Evolutionary conservation across 2,113 vertebrate genomes (phyloP).

Genomic region (Phocoena sinus): DNA sequence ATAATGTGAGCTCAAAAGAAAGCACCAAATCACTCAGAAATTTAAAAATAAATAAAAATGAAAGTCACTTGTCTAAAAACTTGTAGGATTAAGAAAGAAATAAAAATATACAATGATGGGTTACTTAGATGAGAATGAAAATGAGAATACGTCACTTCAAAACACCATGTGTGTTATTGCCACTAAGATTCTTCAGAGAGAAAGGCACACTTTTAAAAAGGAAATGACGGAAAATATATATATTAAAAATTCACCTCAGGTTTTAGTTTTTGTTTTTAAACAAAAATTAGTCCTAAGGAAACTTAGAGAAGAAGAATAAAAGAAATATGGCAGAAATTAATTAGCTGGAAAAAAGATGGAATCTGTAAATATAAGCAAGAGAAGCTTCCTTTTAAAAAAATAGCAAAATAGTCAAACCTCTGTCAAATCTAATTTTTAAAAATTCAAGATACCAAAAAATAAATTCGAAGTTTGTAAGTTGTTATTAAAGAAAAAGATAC

Average conservation of each 20-base stretch:
- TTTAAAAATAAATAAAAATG: neutral
- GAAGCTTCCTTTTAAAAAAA: neutral
- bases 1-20: neutral
- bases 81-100: neutral
- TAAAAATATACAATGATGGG: neutral
- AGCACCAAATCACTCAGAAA: neutral
- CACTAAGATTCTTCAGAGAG: neutral
- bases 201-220: neutral
- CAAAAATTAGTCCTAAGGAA: neutral
- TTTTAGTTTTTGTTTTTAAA: neutral
- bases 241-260: neutral
- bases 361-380: neutral
- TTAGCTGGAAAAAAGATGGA: neutral
- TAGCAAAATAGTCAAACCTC: neutral
- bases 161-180: rapidly evolving
- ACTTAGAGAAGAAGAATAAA: neutral
- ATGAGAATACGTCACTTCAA: neutral
- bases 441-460: neutral
- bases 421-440: neutral
- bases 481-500: neutral
- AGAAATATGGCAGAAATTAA: neutral
- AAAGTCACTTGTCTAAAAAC: neutral
- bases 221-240: too few relatives aligned
- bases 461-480: neutral
- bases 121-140: neutral